Percentiles rank a stretch among this genome's conserved stretches.
Conservation (phyloP, 2,888 invertebrate genomes). For the Hemistola chrysoprasaria region DNA sequence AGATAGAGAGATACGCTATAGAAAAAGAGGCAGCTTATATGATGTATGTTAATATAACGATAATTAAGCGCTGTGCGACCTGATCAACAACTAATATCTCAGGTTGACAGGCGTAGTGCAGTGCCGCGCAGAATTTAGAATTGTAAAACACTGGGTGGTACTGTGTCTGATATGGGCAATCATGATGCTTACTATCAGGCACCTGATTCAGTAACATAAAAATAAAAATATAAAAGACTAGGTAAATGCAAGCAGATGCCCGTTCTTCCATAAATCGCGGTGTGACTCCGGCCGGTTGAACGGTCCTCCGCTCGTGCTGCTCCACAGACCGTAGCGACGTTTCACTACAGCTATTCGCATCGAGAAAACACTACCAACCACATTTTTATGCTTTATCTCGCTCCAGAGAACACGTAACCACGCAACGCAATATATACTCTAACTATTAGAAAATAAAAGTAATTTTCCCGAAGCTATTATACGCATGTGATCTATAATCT, state of each 20-base stretch:
- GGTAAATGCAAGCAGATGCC: slow-evolving; percentile 2
- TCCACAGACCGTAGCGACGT: slow-evolving; percentile 65
- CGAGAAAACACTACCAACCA: slow-evolving; percentile 66
- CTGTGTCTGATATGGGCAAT: too few relatives aligned
- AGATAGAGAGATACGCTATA: too few relatives aligned
- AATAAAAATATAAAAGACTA: too few relatives aligned
- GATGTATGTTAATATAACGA: too few relatives aligned
- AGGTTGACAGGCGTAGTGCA: too few relatives aligned
- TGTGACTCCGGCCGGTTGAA: slow-evolving; percentile 33
- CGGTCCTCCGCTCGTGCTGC: slow-evolving; percentile 48
- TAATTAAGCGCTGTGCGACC: too few relatives aligned
- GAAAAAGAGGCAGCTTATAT: too few relatives aligned
- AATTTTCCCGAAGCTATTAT: slow-evolving; percentile 34
- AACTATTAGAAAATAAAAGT: slow-evolving; percentile 64
- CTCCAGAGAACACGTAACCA: slow-evolving; percentile 53
- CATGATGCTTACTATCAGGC: too few relatives aligned
- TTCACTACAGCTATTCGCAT: slow-evolving; percentile 77
- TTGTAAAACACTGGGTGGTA: too few relatives aligned
- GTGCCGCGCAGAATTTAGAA: too few relatives aligned
- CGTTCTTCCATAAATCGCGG: slow-evolving; percentile 20
- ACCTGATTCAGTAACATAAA: too few relatives aligned
- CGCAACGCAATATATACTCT: slow-evolving; percentile 45
- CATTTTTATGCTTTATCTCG: slow-evolving; percentile 73
- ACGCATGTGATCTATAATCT: slow-evolving; percentile 23
- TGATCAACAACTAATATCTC: too few relatives aligned